These are phyloP conservation scores for Equus przewalskii DNA, from an alignment of 2,113 vertebrate genomes.

Conservation along the genomic window DNA sequence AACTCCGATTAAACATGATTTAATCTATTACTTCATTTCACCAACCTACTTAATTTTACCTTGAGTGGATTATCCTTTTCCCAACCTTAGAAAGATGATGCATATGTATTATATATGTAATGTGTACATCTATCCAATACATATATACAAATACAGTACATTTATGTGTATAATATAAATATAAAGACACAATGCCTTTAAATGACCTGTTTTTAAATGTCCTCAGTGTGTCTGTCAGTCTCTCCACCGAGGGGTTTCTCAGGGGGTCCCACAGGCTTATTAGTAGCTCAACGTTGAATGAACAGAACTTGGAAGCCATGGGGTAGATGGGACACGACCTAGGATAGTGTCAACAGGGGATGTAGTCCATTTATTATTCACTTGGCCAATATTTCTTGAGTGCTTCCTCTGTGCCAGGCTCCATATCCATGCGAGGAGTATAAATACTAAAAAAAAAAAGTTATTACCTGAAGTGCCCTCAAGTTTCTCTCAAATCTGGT, in stretches of 20 bases:
- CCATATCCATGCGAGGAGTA: neutral
- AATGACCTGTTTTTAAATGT: neutral
- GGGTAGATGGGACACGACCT: neutral
- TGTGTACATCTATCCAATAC: neutral
- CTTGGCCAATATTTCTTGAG: neutral
- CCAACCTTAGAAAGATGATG: neutral
- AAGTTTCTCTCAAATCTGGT: neutral
- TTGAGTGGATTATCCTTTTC: neutral
- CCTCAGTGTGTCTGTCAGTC: neutral
- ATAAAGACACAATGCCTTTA: neutral
- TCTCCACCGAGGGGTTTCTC: neutral
- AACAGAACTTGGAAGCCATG: neutral
- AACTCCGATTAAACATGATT: neutral
- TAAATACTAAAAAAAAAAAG: neutral
- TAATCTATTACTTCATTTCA: neutral
- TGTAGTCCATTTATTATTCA: neutral
- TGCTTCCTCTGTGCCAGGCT: neutral
- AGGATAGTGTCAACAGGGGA: neutral
- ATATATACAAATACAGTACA: neutral
- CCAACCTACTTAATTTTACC: neutral
- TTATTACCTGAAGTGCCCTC: neutral
- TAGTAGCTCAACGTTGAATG: neutral
- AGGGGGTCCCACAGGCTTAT: neutral
- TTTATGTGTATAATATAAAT: neutral
- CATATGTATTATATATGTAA: neutral